Evolutionary conservation across 1,140 invertebrate genomes (phyloP), one percentile per base, ranked within the genome.

Genomic region (Drosophila subpulchrella): DNA sequence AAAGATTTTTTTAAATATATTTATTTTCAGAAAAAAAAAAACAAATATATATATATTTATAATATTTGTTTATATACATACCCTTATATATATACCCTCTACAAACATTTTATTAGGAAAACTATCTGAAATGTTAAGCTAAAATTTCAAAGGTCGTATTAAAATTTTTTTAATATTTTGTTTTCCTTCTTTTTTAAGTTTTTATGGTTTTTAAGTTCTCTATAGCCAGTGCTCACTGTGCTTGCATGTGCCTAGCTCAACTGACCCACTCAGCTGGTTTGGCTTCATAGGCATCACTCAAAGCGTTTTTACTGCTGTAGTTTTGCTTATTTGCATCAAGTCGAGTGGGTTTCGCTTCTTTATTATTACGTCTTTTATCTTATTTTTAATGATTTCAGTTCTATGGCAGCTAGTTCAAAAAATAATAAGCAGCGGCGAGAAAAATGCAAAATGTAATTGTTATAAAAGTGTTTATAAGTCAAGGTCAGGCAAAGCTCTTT

Each of bases 391-490:
- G 73, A 75, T 75, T 74, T 75, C 46, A 57, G 59, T 39, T 68
- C 60, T 53, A 53, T 53, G 47, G 10, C 32, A 66, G 65, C 24
- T 20, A 46, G 65, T 34, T 74, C 51, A 38, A 76, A 75, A 58
- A 54, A 67, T 66, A 54, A 67, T 59, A 75, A 66, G 68, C 68
- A 58, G 65, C 41, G 27, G 20, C 51, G 51, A 70, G 53, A 71
- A 71, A 71, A 48, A 70, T 48, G 36, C 30, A 51, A 51, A 51
- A 54, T 66, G 74, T 75, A 75, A 76, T 75, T 76, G 74, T 75
- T 75, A 75, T 76, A 76, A 72, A 75, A 76, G 27, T 58, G 63
- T 77, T 75, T 76, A 76, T 77, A 76, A 77, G 72, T 76, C 73
- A 77, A 76, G 75, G 75, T 77, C 62, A 71, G 56, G 42, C 71